Conservation (phyloP, 2,113 vertebrate species). For the Anhinga rufa region DNA sequence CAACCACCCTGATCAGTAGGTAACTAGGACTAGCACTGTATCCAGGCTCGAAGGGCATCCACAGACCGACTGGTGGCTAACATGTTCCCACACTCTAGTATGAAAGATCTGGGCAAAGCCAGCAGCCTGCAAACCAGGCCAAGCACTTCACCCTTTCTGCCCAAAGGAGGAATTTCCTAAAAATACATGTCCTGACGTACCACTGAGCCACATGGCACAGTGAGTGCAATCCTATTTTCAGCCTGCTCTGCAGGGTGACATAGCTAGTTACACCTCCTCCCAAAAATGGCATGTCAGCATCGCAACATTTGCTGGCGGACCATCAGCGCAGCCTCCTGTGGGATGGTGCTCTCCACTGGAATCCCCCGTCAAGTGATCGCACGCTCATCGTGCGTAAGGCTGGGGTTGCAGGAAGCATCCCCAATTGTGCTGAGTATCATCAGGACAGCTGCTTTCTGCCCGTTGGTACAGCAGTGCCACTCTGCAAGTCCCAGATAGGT, state of each 20-base stretch:
- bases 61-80: neutral
- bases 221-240: conserved; percentile 59
- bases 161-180: conserved; percentile 61
- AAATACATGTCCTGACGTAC: conserved; percentile 60
- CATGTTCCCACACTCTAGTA: neutral
- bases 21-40: neutral
- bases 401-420: neutral
- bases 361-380: neutral
- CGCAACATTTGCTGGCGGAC: neutral
- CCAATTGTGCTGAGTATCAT: neutral
- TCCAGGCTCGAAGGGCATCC: neutral
- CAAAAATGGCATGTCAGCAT: conserved; percentile 33
- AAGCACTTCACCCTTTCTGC: conserved; percentile 37
- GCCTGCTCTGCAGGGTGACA: conserved; percentile 48
- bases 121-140: conserved; percentile 6
- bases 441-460: neutral
- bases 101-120: conserved; percentile 11
- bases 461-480: neutral
- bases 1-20: neutral
- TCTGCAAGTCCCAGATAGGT: neutral
- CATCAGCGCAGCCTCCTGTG: neutral
- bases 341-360: neutral
- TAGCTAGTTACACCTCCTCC: conserved; percentile 47
- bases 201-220: conserved; percentile 49
- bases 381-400: rapidly evolving